Base-by-base conservation (phyloP, 2,113 vertebrate species). In the Aix galericulata region DNA sequence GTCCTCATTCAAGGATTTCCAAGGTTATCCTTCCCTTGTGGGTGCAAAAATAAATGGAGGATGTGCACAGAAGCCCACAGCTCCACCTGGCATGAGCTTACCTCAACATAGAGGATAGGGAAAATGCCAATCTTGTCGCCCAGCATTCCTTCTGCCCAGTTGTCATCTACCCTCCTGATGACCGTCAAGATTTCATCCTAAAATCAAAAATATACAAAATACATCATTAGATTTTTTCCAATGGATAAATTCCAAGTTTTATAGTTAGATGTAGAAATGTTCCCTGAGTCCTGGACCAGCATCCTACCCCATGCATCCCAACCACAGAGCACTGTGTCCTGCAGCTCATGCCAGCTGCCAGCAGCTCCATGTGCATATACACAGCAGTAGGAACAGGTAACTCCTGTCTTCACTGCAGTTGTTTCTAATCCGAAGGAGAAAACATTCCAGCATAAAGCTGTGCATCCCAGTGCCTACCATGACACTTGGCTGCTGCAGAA, bases 61-160 rank as follows among this genome's bases (percentile, higher is more conserved):
- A 56, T 4, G 0, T 29, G 23, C 58, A 53, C 23, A 38, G 21
- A 25, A 69, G 21, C 25, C 44, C 26, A 9, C 63, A 44, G 18
- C 18, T 71, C 18, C 32, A 21, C 6, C 15, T 44, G 16, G 36
- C 72, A 17, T 1, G 62, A 77, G 32, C 97, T 98, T 98, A 99
- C 99, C 99, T 99, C 99, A 89, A 99, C 99, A 11, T 99, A 99
- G 40, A 99, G 98, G 74, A 99, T 99, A 58, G 99, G 99, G 77
- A 99, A 99, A 96, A 99, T 99, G 67, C 99, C 99, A 75, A 99
- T 99, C 98, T 99, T 99, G 98, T 99, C 99, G 97, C 99, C 99
- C 96, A 99, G 97, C 99, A 99, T 99, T 96, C 99, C 99, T 98
- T 99, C 99, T 14, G 99, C 99, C 99, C 99, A 99, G 97, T 99